A percentile compares a stretch with the other conserved stretches of the same genome.
These are phyloP conservation scores for Zosterops hypoxanthus DNA, from an alignment of 2,113 vertebrate genomes.

Conservation along the genomic window DNA sequence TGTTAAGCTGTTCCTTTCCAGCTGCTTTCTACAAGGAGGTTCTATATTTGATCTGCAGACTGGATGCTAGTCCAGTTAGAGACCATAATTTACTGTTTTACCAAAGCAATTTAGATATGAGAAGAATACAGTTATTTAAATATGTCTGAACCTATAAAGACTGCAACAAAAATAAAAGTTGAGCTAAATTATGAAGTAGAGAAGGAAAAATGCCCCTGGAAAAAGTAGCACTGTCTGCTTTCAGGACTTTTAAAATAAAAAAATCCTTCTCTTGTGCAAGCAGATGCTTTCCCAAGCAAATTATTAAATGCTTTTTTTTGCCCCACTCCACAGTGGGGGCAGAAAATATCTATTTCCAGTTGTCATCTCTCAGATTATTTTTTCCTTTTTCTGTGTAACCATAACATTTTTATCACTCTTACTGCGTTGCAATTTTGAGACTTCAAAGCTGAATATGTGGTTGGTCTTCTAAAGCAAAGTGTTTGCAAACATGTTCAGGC, in stretches of 20 bases:
- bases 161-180: not conserved
- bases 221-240: not conserved
- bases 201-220: not conserved
- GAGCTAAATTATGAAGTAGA: not conserved
- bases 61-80: not conserved
- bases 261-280: not conserved
- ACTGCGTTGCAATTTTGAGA: rapidly evolving
- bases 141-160: not conserved
- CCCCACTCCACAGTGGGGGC: rapidly evolving
- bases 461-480: not conserved
- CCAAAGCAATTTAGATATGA: not conserved
- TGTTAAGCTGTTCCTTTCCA: not conserved
- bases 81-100: not conserved
- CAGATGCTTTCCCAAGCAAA: not conserved
- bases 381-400: rapidly evolving
- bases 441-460: not conserved
- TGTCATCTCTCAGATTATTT: not conserved
- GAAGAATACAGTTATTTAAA: not conserved
- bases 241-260: not conserved
- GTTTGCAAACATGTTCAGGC: not conserved
- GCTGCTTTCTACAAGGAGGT: not conserved
- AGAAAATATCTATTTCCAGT: not conserved
- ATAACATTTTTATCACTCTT: not conserved
- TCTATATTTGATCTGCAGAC: not conserved
- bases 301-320: not conserved